These are phyloP conservation scores for Lordiphosa collinella DNA, from an alignment of 1,140 invertebrate species.

Conservation along the genomic window DNA sequence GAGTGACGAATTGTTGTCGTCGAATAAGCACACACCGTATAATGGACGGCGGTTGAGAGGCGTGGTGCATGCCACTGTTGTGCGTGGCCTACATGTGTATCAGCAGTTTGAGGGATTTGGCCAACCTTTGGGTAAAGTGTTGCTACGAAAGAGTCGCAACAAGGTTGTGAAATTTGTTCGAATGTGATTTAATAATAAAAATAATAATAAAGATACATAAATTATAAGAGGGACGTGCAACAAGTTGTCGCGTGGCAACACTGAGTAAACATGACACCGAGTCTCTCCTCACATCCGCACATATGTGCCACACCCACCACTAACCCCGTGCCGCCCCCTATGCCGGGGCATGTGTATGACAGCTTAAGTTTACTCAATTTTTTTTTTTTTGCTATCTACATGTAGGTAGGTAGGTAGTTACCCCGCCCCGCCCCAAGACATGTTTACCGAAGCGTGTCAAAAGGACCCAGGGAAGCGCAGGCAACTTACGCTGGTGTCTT, in stretches of 20 bases:
- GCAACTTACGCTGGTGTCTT: no score
- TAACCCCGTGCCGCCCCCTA: neutral
- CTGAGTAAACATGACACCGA: constrained; percentile 51
- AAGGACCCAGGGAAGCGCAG: no score
- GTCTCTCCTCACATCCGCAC: neutral
- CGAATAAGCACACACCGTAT: constrained; percentile 84
- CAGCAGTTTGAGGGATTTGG: constrained; percentile 72
- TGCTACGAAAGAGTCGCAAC: constrained; percentile 63
- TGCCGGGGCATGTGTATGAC: constrained; percentile 48
- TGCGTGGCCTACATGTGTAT: constrained; percentile 82
- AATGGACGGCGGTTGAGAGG: constrained; percentile 81
- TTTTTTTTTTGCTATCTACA: constrained; percentile 3
- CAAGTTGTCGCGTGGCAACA: constrained; percentile 71
- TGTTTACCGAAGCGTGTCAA: constrained; percentile 36
- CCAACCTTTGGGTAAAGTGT: constrained; percentile 70
- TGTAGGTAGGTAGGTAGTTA: no score
- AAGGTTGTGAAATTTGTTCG: constrained; percentile 76
- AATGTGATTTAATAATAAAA: constrained; percentile 25
- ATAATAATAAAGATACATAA: no score
- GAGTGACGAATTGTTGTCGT: constrained; percentile 81
- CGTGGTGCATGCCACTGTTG: constrained; percentile 82
- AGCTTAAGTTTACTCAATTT: constrained; percentile 70
- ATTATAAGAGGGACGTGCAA: constrained; percentile 40
- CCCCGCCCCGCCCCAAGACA: constrained; percentile 9
- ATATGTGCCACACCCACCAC: neutral